Conservation (phyloP, 2,888 invertebrate genomes). For the Agrilus mali region DNA sequence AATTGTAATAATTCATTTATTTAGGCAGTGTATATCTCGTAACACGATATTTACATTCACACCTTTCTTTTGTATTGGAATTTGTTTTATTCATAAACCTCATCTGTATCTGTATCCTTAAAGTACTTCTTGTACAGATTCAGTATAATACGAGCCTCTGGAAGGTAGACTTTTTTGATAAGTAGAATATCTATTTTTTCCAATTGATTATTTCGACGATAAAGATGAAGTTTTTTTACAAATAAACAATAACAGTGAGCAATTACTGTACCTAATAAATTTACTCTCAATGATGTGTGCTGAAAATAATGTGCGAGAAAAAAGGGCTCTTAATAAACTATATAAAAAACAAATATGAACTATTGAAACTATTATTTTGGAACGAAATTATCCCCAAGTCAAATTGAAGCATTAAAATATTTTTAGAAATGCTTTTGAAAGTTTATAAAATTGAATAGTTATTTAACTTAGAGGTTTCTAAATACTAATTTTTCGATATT, state of each 20-base stretch:
- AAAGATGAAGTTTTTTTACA: slow-evolving; percentile 15
- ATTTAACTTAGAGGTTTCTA: too few species aligned
- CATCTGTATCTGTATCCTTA: slow-evolving; percentile 9
- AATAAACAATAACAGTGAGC: slow-evolving; percentile 32
- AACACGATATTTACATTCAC: slow-evolving; percentile 37
- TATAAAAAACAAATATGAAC: too few species aligned
- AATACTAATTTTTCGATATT: too few species aligned
- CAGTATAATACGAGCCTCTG: slow-evolving; percentile 3
- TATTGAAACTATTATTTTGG: too few species aligned
- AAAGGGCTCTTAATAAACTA: background rate
- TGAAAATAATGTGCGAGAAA: slow-evolving; percentile 9
- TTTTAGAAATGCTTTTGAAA: too few species aligned
- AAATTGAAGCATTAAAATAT: too few species aligned
- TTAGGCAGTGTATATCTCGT: slow-evolving; percentile 38
- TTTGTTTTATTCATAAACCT: slow-evolving; percentile 10
- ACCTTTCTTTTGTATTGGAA: slow-evolving; percentile 22
- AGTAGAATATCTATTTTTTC: slow-evolving; percentile 5
- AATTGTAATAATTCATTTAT: slow-evolving; percentile 34
- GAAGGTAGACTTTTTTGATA: slow-evolving; percentile 5
- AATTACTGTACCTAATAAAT: slow-evolving; percentile 18
- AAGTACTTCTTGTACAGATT: slow-evolving; percentile 5
- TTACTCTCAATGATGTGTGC: slow-evolving; percentile 6
- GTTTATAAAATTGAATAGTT: too few species aligned
- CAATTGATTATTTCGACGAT: slow-evolving; percentile 2
- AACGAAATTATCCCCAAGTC: too few species aligned